Conservation (phyloP, 2,113 vertebrate genomes). For the Lycocorax pyrrhopterus region DNA sequence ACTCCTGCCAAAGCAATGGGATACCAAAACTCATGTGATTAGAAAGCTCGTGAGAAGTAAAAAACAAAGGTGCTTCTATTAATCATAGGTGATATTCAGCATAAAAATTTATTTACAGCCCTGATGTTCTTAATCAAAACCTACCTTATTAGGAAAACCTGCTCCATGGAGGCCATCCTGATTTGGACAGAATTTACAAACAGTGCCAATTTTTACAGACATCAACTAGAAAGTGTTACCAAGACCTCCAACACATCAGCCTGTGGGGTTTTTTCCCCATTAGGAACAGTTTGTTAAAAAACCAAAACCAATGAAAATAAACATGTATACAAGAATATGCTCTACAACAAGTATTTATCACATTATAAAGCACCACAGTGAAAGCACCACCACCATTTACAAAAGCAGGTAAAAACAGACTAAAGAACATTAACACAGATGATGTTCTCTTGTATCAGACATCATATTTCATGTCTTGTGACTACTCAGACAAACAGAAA, state of each 20-base stretch:
- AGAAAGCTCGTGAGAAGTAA: not conserved
- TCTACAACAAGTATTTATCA: not conserved
- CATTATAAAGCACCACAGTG: conserved; percentile 52
- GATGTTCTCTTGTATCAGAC: not conserved
- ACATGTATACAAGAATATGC: not conserved
- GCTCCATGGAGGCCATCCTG: not conserved
- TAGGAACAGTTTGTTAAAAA: not conserved
- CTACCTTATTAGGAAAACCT: conserved; percentile 45
- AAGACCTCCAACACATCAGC: not conserved
- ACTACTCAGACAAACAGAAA: not conserved
- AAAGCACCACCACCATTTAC: not conserved
- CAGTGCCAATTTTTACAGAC: not conserved
- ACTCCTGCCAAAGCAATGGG: not conserved
- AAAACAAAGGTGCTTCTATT: not conserved
- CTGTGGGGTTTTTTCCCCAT: not conserved
- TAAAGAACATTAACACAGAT: not conserved
- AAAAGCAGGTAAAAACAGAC: not conserved
- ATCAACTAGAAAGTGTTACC: not conserved
- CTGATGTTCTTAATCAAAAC: conserved; percentile 13
- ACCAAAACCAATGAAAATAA: not conserved
- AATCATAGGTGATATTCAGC: not conserved
- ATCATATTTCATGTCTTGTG: not conserved
- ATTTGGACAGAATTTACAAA: conserved; percentile 12
- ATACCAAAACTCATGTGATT: not conserved
- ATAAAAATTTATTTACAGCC: not conserved